phyloP scores from a whole-genome alignment of 2,888 invertebrate species.

The Apodemia zela region DNA sequence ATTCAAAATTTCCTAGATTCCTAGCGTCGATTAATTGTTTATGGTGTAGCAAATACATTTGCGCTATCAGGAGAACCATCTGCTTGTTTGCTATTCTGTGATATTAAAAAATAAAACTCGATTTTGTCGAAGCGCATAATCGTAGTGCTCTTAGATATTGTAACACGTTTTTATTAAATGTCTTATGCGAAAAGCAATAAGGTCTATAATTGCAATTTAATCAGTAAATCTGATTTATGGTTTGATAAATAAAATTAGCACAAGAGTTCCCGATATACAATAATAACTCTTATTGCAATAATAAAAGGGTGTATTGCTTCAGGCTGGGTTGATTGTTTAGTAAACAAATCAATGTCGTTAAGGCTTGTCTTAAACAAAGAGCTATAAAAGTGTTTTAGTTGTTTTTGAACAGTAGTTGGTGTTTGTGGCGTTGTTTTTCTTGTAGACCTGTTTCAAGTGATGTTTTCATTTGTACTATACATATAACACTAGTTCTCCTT shows the following conservation, averaged over 20 bases:
- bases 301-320: not conserved
- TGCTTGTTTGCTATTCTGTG: no score
- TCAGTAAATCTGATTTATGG: not conserved
- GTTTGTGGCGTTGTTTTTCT: not conserved
- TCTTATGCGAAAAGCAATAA: not conserved
- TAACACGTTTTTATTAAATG: not conserved
- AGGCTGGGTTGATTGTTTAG: slow-evolving; percentile 1
- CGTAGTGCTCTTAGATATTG: not conserved
- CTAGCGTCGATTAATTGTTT: no score
- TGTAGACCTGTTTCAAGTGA: not conserved
- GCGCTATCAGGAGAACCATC: no score
- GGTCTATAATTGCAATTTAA: not conserved
- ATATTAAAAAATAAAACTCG: not conserved
- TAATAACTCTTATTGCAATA: not conserved
- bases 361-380: slow-evolving; percentile 13
- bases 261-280: not conserved
- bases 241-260: slow-evolving; percentile 9
- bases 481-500: no score
- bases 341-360: slow-evolving; percentile 15
- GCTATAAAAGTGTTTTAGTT: not conserved
- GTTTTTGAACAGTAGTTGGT: slow-evolving; percentile 2
- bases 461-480: not conserved
- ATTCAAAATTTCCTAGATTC: no score
- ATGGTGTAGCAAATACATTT: no score
- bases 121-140: not conserved